A percentile compares a stretch with the other conserved stretches of the same genome.
phyloP scores from a whole-genome alignment of 2,888 invertebrate genomes.

The Masnerella sp. region DNA sequence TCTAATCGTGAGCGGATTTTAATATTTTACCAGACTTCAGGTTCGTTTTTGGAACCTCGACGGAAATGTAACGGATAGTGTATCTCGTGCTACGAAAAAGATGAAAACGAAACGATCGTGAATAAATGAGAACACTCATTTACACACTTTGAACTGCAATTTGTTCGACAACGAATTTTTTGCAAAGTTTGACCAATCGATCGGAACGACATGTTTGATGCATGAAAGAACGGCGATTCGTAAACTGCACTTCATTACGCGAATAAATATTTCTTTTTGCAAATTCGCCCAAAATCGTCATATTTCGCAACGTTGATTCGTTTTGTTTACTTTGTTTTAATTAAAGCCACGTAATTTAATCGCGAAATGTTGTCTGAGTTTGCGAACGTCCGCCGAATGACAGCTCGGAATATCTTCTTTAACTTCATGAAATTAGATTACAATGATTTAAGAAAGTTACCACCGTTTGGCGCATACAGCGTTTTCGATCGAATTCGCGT shows the following conservation, averaged over 20 bases:
- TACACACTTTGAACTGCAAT: no score
- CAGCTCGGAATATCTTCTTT: conserved; percentile 17
- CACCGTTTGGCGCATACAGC: conserved; percentile 13
- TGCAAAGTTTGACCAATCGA: no score
- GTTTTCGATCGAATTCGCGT: conserved; percentile 3
- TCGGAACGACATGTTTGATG: no score
- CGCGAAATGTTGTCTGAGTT: not conserved
- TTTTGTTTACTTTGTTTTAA: not conserved
- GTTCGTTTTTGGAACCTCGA: conserved; percentile 3
- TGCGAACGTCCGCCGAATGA: not conserved
- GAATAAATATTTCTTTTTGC: no score
- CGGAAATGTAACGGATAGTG: not conserved
- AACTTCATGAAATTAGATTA: conserved; percentile 28
- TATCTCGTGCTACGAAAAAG: no score
- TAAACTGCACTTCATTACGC: no score
- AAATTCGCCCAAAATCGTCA: no score
- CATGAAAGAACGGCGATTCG: no score
- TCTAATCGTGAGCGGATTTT: conserved; percentile 24
- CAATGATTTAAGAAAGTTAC: conserved; percentile 30
- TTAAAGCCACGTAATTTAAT: not conserved
- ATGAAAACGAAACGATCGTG: no score
- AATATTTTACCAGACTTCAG: conserved; percentile 29
- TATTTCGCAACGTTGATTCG: not conserved
- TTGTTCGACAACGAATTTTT: no score
- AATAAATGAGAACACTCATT: no score